Percentiles rank a stretch among this genome's conserved stretches.
Evolutionary conservation across 2,888 invertebrate species (phyloP).

Genomic region (Tipula confusa): DNA sequence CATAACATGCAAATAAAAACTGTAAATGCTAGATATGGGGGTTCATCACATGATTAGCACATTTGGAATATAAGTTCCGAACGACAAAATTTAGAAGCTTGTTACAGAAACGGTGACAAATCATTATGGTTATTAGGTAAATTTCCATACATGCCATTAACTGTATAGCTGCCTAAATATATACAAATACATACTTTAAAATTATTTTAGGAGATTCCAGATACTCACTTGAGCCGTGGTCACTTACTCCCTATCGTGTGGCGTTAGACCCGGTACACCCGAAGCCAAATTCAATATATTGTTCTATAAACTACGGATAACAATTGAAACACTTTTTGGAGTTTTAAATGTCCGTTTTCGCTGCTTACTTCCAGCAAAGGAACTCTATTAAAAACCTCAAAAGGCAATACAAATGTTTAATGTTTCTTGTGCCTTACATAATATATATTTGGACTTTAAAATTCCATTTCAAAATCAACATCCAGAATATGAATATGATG

Average conservation of each 20-base stretch:
- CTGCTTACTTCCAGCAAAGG: neutral
- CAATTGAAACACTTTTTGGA: neutral
- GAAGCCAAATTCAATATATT: neutral
- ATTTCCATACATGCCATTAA: neutral
- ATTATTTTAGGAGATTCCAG: slow-evolving; percentile 32
- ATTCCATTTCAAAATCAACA: neutral
- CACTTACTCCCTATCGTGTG: neutral
- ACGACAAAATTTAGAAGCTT: slow-evolving; percentile 25
- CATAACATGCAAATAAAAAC: slow-evolving; percentile 31
- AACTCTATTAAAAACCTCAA: neutral
- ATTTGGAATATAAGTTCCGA: slow-evolving; percentile 32
- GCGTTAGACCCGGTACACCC: neutral
- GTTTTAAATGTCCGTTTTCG: neutral
- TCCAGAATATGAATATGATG: neutral
- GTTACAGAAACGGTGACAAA: slow-evolving; percentile 28
- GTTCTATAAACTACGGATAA: neutral
- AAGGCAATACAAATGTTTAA: neutral
- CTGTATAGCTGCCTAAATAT: neutral
- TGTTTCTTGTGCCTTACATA: neutral
- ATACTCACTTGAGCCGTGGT: slow-evolving; percentile 16
- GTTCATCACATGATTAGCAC: slow-evolving; percentile 33
- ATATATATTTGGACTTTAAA: neutral
- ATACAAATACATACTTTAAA: slow-evolving; percentile 31
- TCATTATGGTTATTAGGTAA: neutral
- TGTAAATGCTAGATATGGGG: slow-evolving; percentile 32